A percentile compares a stretch with the other conserved stretches of the same genome.
Evolutionary conservation across 2,113 vertebrate genomes (phyloP).

Genomic region (Dunckerocampus dactyliophorus): DNA sequence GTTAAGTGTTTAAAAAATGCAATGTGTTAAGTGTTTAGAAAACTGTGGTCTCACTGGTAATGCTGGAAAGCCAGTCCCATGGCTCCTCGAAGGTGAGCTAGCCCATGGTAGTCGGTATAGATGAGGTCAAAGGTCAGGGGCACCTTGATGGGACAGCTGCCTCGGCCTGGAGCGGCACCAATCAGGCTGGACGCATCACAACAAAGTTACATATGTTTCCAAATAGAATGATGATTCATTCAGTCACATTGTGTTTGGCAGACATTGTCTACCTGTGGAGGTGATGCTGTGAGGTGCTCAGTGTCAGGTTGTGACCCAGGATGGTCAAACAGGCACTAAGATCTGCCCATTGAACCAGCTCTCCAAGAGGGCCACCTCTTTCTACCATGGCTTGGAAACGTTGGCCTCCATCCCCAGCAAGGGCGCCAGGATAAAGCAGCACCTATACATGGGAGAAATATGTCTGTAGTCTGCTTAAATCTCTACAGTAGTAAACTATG

Average conservation of each 20-base stretch:
- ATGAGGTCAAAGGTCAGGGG: constrained; percentile 71
- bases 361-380: constrained; percentile 67
- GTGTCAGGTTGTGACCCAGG: constrained; percentile 65
- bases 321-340: constrained; percentile 61
- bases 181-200: constrained; percentile 55
- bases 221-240: not conserved
- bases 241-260: not conserved
- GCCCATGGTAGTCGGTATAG: constrained; percentile 73
- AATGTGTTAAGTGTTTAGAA: too few relatives aligned
- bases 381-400: constrained; percentile 63
- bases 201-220: not conserved
- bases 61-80: constrained; percentile 71
- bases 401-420: constrained; percentile 58
- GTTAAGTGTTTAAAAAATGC: too few relatives aligned
- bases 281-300: constrained; percentile 57
- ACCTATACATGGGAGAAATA: constrained; percentile 42
- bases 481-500: not conserved
- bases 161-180: constrained; percentile 66
- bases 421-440: constrained; percentile 64
- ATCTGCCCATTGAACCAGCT: constrained; percentile 75
- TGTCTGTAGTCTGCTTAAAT: not conserved
- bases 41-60: constrained; percentile 54
- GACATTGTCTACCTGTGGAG: constrained; percentile 54
- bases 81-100: constrained; percentile 61
- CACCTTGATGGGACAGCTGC: constrained; percentile 67